Percentiles rank a stretch among this genome's conserved stretches.
phyloP scores from a whole-genome alignment of 2,888 invertebrate genomes.

The Drosophila anomelani region DNA sequence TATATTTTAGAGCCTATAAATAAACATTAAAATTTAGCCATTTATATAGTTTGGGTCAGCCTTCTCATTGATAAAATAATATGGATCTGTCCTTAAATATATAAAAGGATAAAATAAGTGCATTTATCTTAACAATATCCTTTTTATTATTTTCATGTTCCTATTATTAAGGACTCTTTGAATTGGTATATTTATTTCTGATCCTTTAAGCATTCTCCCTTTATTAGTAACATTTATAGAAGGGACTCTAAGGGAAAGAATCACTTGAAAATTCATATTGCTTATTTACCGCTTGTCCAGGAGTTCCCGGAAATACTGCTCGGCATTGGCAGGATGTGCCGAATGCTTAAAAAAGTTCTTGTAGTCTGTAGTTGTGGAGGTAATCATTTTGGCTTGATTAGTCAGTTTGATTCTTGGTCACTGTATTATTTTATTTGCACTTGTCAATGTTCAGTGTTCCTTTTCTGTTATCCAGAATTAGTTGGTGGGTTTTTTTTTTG shows the following conservation, averaged over 20 bases:
- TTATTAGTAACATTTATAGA: not conserved
- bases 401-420: slow-evolving; percentile 11
- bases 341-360: slow-evolving; percentile 75
- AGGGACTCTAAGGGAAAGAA: not conserved
- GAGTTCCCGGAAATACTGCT: slow-evolving; percentile 76
- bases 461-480: not conserved
- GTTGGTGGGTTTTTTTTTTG: not conserved
- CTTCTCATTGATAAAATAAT: too few relatives aligned
- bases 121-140: not conserved
- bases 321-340: slow-evolving; percentile 79
- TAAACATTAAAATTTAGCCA: too few relatives aligned
- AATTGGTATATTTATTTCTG: not conserved
- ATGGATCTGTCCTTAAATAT: too few relatives aligned
- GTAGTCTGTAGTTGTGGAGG: slow-evolving; percentile 74
- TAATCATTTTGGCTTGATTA: slow-evolving; percentile 68
- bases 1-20: too few relatives aligned
- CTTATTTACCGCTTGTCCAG: slow-evolving; percentile 73
- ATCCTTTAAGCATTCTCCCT: too few relatives aligned
- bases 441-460: slow-evolving; percentile 1
- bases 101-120: too few relatives aligned
- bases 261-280: not conserved
- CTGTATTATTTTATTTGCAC: not conserved
- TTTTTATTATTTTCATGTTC: not conserved
- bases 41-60: too few relatives aligned
- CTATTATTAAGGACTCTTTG: not conserved